These are phyloP conservation scores for Ephialtes manifestator DNA, from an alignment of 2,888 invertebrate species.

Conservation along the genomic window DNA sequence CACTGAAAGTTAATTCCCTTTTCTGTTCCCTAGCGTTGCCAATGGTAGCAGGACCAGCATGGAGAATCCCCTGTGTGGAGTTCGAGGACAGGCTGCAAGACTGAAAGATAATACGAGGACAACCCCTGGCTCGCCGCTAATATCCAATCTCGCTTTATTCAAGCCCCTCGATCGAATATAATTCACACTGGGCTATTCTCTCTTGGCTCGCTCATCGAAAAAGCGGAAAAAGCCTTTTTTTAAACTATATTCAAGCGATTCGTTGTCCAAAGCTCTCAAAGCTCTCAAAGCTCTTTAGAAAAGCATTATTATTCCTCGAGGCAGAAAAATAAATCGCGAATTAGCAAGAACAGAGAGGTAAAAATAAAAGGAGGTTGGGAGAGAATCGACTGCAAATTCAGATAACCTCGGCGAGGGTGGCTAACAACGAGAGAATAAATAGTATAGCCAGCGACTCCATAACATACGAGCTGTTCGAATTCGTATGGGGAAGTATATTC, in stretches of 20 bases:
- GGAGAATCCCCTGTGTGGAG: constrained; percentile 4
- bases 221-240: neutral
- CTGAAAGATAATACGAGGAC: constrained; percentile 55
- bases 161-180: constrained; percentile 63
- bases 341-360: constrained; percentile 43
- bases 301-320: constrained; percentile 26
- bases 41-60: neutral
- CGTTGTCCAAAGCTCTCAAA: neutral
- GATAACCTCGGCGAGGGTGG: constrained; percentile 77
- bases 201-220: neutral
- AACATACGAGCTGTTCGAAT: constrained; percentile 7
- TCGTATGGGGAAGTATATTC: constrained; percentile 12
- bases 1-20: constrained; percentile 54
- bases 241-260: neutral
- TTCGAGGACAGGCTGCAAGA: constrained; percentile 2
- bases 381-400: constrained; percentile 80
- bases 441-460: neutral
- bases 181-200: constrained; percentile 55
- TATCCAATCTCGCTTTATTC: constrained; percentile 69
- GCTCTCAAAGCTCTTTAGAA: no score
- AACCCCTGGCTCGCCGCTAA: constrained; percentile 57
- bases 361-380: constrained; percentile 71
- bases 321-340: constrained; percentile 42
- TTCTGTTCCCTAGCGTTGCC: constrained; percentile 11
- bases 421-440: constrained; percentile 60